Base-by-base conservation (phyloP, 2,113 vertebrate genomes). In the Zeus faber region DNA sequence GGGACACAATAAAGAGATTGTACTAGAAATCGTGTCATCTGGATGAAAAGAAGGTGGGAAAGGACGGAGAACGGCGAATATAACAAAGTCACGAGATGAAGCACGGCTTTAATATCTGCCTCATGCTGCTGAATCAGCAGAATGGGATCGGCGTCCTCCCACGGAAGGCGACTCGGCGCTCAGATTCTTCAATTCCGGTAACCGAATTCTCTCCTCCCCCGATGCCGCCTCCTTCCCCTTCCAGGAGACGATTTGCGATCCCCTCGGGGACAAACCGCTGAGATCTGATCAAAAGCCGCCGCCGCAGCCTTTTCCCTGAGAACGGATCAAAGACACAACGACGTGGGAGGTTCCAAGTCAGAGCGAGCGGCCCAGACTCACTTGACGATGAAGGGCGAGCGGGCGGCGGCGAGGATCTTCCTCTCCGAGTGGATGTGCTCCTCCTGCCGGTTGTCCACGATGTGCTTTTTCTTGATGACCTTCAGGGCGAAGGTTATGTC, bases 341-440 rank as follows among this genome's bases (percentile, higher is more conserved):
- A n/a, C n/a, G n/a, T n/a, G n/a, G n/a, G n/a, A n/a, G n/a, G n/a
- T n/a, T n/a, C n/a, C 0, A 44, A 49, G 0, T 1, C 0, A 39
- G 53, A 57, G 18, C 2, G 41, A 57, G 16, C 3, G n/a, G 27
- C 4, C 8, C 10, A 5, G 44, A 62, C 62, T 62, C 29, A 84
- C 89, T 78, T 89, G 53, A 90, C 86, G 3, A 91, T 54, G 25
- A 91, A 90, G 3, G 89, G 79, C 0, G 81, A 89, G 62, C 74
- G 69, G 6, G 83, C 83, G 51, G 90, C 87, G 0, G 82, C 65
- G 13, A 91, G 83, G 56, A 91, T 91, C 72, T 58, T 88, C 60
- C 87, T 85, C 75, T 91, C 89, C 0, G 89, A 91, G 74, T 89
- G 87, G 76, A 91, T 86, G 81, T 90, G 89, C 53, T 91, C 89